Base-by-base conservation (phyloP, 2,888 invertebrate species). In the Drosophila niveifrons region DNA sequence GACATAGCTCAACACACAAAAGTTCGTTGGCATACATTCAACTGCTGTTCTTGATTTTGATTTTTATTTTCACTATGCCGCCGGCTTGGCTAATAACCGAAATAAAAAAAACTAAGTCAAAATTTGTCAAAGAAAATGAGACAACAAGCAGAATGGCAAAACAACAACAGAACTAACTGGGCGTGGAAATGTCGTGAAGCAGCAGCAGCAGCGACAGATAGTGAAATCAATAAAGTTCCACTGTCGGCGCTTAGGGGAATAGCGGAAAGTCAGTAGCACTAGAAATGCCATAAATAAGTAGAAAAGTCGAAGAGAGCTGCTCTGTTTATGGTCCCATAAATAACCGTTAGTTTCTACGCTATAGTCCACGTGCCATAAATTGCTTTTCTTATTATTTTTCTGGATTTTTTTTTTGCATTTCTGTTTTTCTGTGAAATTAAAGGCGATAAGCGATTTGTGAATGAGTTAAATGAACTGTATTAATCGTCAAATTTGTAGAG, bases 81-180 rank as follows among this genome's bases (percentile, higher is more conserved):
- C 80, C 80, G 72, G 72, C 62, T 75, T 80, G 80, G 82, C 80
- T 79, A 80, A 82, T 80, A 79, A 80, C 67, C 62, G 61, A 82
- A 51, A 82, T 80, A 79, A 79, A 77, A 79, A 66, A 77, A 79
- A 66, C 72, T 41, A 57, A 72, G 57, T 44, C 62, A 50, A 66
- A 77, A 68, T 66, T 68, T 80, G 63, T 66, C 46, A 67, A 67
- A 29, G 34, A 53, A 65, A 59, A 51, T 56, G 47, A 57, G 68
- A 23, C 55, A 64, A 43, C 39, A 44, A 55, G 17, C 4, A 47
- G 11, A 50, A 23, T 36, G 9, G 50, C 53, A 46, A 52, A 58
- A 51, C 13, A 50, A 57, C 23, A 58, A 23, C 23, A 23, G 6
- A 36, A 58, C 29, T 28, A 18, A 44, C 44, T 55, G 8, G 6